These are phyloP conservation scores for Notocelia uddmanniana DNA, from an alignment of 2,888 invertebrate species.

Conservation along the genomic window DNA sequence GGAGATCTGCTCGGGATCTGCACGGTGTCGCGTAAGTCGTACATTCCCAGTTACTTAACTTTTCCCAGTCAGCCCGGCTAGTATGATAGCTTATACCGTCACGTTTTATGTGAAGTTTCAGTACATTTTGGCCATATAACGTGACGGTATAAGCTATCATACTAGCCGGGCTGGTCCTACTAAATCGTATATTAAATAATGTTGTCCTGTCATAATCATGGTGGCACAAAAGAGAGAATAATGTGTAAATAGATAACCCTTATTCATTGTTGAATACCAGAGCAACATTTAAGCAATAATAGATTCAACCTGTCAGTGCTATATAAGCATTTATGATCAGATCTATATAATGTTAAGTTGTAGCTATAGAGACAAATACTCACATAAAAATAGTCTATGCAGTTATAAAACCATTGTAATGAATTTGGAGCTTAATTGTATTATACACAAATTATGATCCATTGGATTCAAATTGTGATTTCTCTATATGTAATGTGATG, in stretches of 20 bases:
- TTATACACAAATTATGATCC: conserved; percentile 36
- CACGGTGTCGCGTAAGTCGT: background rate
- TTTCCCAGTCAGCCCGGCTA: conserved; percentile 3
- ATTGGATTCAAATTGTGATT: conserved; percentile 39
- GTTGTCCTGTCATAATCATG: background rate
- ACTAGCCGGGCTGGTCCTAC: too few relatives aligned
- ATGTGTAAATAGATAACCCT: background rate
- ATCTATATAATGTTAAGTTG: conserved; percentile 50
- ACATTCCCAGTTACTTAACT: background rate
- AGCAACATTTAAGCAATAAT: conserved; percentile 8
- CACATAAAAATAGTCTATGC: conserved; percentile 55
- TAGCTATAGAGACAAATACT: conserved; percentile 58
- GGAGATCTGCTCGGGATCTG: too few relatives aligned
- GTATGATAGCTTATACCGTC: too few relatives aligned
- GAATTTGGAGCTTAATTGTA: conserved; percentile 53
- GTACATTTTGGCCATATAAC: too few relatives aligned
- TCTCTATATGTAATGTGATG: conserved; percentile 47
- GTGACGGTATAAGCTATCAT: too few relatives aligned
- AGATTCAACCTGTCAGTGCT: conserved; percentile 3
- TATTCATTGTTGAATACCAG: background rate
- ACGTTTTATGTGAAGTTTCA: too few relatives aligned
- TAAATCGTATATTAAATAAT: background rate
- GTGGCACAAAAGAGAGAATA: background rate
- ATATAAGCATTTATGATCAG: conserved; percentile 47
- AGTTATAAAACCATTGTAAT: conserved; percentile 45